A percentile compares a stretch with the other conserved stretches of the same genome.
phyloP scores from a whole-genome alignment of 2,113 vertebrate genomes.

The Chlamydotis undulata region DNA sequence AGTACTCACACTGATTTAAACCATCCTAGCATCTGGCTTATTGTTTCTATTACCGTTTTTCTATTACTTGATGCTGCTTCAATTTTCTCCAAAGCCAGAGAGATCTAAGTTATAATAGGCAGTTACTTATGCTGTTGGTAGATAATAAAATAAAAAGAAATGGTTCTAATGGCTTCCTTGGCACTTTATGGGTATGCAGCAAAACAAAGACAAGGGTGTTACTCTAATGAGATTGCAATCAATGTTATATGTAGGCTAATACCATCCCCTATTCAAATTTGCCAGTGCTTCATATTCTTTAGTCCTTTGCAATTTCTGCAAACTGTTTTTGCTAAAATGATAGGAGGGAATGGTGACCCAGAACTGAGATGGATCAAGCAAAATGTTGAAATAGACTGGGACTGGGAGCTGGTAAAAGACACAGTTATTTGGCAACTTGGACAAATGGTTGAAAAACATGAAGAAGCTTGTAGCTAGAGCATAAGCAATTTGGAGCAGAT shows the following conservation, averaged over 20 bases:
- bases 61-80: slow-evolving; percentile 8
- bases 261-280: neutral
- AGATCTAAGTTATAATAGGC: neutral
- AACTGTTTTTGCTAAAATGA: neutral
- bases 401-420: neutral
- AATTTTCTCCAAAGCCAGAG: neutral
- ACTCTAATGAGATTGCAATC: neutral
- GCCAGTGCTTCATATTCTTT: neutral
- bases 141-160: slow-evolving; percentile 26
- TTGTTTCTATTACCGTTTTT: slow-evolving; percentile 9
- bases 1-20: slow-evolving; percentile 11
- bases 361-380: neutral
- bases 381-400: neutral
- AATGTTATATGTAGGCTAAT: neutral
- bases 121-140: neutral
- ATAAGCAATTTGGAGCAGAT: neutral
- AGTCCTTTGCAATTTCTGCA: neutral
- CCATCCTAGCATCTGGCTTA: slow-evolving; percentile 13
- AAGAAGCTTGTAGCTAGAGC: neutral
- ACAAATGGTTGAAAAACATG: neutral
- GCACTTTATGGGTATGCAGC: neutral
- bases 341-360: neutral
- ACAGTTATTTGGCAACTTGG: neutral
- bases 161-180: neutral
- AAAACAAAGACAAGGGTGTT: neutral